Evolutionary conservation across 1,140 invertebrate genomes (phyloP).

Genomic region (Odontomachus brunneus): DNA sequence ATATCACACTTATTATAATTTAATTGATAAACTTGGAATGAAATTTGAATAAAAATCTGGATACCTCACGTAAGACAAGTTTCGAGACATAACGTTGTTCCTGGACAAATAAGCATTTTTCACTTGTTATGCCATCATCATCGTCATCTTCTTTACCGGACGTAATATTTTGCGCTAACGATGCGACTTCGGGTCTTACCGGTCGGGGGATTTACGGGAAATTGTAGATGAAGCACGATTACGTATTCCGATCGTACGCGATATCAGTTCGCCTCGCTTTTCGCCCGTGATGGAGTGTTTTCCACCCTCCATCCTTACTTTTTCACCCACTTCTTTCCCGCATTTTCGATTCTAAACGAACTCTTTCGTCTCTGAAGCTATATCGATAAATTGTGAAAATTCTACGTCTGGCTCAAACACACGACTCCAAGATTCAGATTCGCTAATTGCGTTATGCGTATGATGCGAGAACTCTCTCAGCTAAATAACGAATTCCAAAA

Average conservation of each 20-base stretch:
- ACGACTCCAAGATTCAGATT: neutral
- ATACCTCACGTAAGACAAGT: no score
- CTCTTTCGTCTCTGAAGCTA: constrained; percentile 9
- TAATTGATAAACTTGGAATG: no score
- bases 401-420: neutral
- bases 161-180: constrained; percentile 66
- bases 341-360: constrained; percentile 7
- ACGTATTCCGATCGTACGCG: constrained; percentile 82
- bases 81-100: no score
- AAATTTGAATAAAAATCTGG: no score
- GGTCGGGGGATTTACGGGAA: constrained; percentile 76
- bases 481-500: constrained; percentile 42
- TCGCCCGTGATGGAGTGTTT: constrained; percentile 81
- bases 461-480: constrained; percentile 17
- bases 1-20: no score
- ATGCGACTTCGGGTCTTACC: constrained; percentile 71
- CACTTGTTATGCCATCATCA: constrained; percentile 13
- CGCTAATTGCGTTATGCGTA: constrained; percentile 12
- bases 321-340: neutral
- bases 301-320: constrained; percentile 74
- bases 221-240: constrained; percentile 83
- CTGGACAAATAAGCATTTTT: constrained; percentile 7
- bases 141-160: no score
- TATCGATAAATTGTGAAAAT: constrained; percentile 16
- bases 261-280: constrained; percentile 76